Percentiles rank a stretch among this genome's conserved stretches.
These are phyloP conservation scores for Spheniscus mendiculus DNA, from an alignment of 2,113 vertebrate genomes.

Conservation along the genomic window DNA sequence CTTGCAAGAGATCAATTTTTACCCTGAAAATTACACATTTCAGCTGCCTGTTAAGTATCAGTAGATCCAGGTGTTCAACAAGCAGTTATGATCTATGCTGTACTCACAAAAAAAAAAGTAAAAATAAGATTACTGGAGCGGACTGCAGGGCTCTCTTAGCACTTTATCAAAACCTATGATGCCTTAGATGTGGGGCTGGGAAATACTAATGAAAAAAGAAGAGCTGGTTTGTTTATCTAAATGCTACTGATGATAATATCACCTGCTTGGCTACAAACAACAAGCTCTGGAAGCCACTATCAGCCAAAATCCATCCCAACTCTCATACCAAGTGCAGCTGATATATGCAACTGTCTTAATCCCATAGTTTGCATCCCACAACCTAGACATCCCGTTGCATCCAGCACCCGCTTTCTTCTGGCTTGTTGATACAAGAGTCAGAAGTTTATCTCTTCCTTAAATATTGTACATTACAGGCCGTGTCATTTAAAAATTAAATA, in stretches of 20 bases:
- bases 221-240: background rate
- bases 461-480: background rate
- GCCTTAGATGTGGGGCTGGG: background rate
- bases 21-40: background rate
- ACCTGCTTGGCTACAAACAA: background rate
- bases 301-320: background rate
- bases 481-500: background rate
- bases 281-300: background rate
- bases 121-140: background rate
- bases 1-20: background rate
- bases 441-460: background rate
- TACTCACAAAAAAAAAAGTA: background rate
- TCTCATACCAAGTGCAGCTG: background rate
- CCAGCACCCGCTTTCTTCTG: background rate
- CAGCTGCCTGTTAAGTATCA: background rate
- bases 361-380: background rate
- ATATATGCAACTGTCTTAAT: background rate
- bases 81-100: background rate
- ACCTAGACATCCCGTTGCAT: background rate
- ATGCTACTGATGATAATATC: background rate
- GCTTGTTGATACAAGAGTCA: background rate
- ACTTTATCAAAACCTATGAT: background rate
- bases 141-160: background rate
- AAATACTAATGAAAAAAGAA: background rate
- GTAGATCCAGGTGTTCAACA: background rate